Conservation (phyloP, 53 echinoderm and acorn worm genomes). For the Luidia sarsii region DNA sequence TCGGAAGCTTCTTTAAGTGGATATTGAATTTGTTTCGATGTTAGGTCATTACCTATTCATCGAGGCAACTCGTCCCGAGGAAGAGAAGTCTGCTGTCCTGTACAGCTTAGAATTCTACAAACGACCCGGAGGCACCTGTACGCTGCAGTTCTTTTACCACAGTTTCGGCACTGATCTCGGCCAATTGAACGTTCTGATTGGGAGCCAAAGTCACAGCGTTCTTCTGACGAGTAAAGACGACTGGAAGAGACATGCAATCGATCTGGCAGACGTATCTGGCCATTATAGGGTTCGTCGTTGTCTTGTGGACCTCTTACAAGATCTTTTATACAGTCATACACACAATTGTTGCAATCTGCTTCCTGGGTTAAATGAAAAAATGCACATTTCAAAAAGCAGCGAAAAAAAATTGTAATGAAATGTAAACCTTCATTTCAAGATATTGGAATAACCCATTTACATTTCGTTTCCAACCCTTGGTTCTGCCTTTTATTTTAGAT, state of each 20-base stretch:
- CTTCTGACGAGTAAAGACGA: conserved; percentile 16
- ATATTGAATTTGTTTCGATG: no score
- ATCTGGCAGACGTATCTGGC: conserved; percentile 26
- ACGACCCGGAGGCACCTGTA: conserved; percentile 31
- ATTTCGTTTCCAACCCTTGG: no score
- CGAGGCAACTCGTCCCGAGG: conserved; percentile 71
- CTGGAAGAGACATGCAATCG: conserved; percentile 52
- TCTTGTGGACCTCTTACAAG: no score
- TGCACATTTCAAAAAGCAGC: no score
- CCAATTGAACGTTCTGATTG: conserved; percentile 44
- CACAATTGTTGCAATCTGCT: no score
- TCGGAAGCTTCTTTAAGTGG: no score
- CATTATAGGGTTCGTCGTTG: conserved; percentile 30
- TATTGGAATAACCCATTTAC: no score
- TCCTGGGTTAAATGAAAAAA: no score
- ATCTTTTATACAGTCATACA: no score
- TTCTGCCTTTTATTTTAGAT: no score
- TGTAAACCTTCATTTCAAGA: no score
- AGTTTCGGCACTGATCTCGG: conserved; percentile 73
- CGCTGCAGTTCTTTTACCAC: conserved; percentile 70
- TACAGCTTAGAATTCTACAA: conserved; percentile 64
- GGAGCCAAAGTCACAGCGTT: neutral
- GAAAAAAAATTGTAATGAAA: no score
- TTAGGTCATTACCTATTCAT: conserved; percentile 89
- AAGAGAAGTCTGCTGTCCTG: conserved; percentile 52